Percentiles rank a stretch among this genome's conserved stretches.
These are phyloP conservation scores for Leptopilina syphax DNA, from an alignment of 2,888 invertebrate genomes.

Conservation along the genomic window DNA sequence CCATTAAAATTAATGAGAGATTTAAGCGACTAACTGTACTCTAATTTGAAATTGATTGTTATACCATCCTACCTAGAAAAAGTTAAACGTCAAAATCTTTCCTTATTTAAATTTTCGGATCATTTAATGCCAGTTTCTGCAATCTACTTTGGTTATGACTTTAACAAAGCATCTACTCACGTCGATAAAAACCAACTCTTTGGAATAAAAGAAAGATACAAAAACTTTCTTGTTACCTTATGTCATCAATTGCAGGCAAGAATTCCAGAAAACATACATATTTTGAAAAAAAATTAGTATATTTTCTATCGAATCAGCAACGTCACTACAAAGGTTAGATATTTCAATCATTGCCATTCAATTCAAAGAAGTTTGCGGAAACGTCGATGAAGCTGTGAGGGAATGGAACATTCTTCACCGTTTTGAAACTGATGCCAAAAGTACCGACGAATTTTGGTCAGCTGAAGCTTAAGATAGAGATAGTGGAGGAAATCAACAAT, in stretches of 20 bases:
- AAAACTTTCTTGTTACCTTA: slow-evolving; percentile 54
- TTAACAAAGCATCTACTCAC: slow-evolving; percentile 45
- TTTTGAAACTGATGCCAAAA: slow-evolving; percentile 47
- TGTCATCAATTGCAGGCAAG: slow-evolving; percentile 57
- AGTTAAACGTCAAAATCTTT: slow-evolving; percentile 55
- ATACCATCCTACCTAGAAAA: slow-evolving; percentile 58
- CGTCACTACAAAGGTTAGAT: slow-evolving; percentile 50
- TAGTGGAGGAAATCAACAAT: slow-evolving; percentile 48
- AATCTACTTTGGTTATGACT: slow-evolving; percentile 61
- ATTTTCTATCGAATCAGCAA: slow-evolving; percentile 52
- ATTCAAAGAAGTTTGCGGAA: slow-evolving; percentile 51
- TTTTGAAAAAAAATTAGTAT: slow-evolving; percentile 54
- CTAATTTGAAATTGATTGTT: slow-evolving; percentile 47
- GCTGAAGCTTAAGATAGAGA: slow-evolving; percentile 44
- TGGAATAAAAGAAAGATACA: slow-evolving; percentile 53
- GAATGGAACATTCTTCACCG: slow-evolving; percentile 55
- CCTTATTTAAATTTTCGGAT: slow-evolving; percentile 58
- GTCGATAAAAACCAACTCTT: slow-evolving; percentile 41
- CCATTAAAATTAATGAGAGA: slow-evolving; percentile 47
- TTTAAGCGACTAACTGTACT: not conserved
- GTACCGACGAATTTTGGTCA: slow-evolving; percentile 46
- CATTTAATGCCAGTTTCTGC: slow-evolving; percentile 62
- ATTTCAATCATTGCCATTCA: slow-evolving; percentile 46
- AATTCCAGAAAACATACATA: slow-evolving; percentile 59
- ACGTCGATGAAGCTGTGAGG: slow-evolving; percentile 51